These are phyloP conservation scores for Oreohelix idahoensis DNA, from an alignment of 1,140 invertebrate species.

Conservation along the genomic window DNA sequence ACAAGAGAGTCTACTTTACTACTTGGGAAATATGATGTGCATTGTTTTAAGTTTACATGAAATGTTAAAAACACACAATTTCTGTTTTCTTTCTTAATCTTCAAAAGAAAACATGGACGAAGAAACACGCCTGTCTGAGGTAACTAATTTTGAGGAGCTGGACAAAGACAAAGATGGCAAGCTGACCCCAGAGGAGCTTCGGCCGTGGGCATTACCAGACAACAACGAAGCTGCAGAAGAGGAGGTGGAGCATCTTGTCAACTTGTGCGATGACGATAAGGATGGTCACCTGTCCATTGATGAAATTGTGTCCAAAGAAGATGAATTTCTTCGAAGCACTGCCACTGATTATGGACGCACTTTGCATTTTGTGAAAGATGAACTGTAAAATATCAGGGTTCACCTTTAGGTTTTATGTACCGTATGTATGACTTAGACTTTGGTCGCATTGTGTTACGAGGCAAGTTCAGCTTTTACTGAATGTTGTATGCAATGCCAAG, in stretches of 20 bases:
- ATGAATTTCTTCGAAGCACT: slow-evolving; percentile 95
- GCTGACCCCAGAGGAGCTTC: slow-evolving; percentile 85
- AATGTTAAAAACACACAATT: too few relatives aligned
- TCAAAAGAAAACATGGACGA: slow-evolving; percentile 80
- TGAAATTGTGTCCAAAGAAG: slow-evolving; percentile 91
- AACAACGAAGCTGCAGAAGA: slow-evolving; percentile 91
- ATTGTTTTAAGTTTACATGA: too few relatives aligned
- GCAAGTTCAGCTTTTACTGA: too few relatives aligned
- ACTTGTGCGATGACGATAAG: slow-evolving; percentile 88
- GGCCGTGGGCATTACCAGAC: slow-evolving; percentile 92
- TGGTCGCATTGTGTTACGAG: neutral
- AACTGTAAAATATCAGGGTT: slow-evolving; percentile 13
- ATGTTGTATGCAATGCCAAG: too few relatives aligned
- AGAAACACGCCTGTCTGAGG: slow-evolving; percentile 87
- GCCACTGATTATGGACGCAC: slow-evolving; percentile 89
- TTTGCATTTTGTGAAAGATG: slow-evolving; percentile 39
- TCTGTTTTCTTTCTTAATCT: neutral
- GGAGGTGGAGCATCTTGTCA: slow-evolving; percentile 93
- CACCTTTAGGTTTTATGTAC: neutral
- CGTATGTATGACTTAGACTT: neutral
- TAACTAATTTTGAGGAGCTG: slow-evolving; percentile 92
- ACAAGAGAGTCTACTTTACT: too few relatives aligned
- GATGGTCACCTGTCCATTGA: slow-evolving; percentile 87
- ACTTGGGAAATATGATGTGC: too few relatives aligned
- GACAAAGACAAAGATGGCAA: slow-evolving; percentile 90